A percentile compares a stretch with the other conserved stretches of the same genome.
phyloP scores from a whole-genome alignment of 2,113 vertebrate genomes.

The Irena cyanogastra region DNA sequence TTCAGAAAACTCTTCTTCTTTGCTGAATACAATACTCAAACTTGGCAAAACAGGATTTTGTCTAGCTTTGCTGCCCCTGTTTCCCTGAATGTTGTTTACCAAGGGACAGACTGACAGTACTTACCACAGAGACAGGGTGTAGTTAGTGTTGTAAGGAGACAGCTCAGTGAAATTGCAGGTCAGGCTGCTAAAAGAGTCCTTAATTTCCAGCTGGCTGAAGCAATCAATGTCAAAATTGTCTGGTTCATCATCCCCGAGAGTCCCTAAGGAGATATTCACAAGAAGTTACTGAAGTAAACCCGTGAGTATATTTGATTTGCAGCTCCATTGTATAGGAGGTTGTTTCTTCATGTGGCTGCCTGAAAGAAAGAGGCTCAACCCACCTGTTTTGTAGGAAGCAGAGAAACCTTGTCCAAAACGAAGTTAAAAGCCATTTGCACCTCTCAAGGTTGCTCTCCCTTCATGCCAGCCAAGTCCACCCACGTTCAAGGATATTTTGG shows the following conservation, averaged over 20 bases:
- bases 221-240: slow-evolving; percentile 67
- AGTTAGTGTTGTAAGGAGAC: slow-evolving; percentile 41
- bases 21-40: background rate
- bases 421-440: background rate
- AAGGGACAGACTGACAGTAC: background rate
- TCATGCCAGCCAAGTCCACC: background rate
- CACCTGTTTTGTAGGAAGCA: background rate
- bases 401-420: background rate
- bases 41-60: background rate
- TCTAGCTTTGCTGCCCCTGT: background rate
- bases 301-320: background rate
- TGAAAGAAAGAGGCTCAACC: background rate
- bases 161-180: slow-evolving; percentile 60
- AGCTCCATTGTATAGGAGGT: background rate
- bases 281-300: background rate
- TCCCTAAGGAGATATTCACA: slow-evolving; percentile 39
- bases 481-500: background rate
- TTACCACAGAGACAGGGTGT: slow-evolving; percentile 67
- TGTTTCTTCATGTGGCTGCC: background rate
- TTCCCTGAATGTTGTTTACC: background rate
- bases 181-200: slow-evolving; percentile 42
- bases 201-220: slow-evolving; percentile 61
- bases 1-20: background rate
- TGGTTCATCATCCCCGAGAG: slow-evolving; percentile 61
- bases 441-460: background rate